These are phyloP conservation scores for Dolichoris vasculosae DNA, from an alignment of 1,140 invertebrate species.

Conservation along the genomic window DNA sequence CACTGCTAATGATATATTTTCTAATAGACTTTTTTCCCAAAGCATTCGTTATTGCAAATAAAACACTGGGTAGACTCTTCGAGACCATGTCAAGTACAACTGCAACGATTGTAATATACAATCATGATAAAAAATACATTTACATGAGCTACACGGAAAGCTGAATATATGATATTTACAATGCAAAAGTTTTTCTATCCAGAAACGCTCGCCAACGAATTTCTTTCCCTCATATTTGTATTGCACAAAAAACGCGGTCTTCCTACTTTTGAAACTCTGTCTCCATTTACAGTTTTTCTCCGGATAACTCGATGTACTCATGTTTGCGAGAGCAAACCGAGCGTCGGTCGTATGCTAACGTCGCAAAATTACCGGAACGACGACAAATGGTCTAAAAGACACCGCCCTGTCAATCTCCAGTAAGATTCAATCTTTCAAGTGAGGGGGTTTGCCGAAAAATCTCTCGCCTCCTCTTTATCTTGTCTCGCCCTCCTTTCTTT, in stretches of 20 bases:
- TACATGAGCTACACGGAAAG: background rate
- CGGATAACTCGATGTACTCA: background rate
- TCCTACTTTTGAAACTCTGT: too few relatives aligned
- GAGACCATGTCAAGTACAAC: background rate
- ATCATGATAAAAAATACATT: background rate
- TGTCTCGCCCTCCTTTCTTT: background rate
- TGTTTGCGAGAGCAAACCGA: background rate
- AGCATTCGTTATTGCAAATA: background rate
- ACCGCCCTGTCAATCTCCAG: constrained; percentile 19
- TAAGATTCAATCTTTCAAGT: constrained; percentile 37
- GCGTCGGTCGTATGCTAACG: background rate
- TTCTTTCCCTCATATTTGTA: too few relatives aligned
- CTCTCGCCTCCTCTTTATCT: constrained; percentile 33
- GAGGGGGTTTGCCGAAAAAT: constrained; percentile 25
- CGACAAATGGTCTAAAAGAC: background rate
- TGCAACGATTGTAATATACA: background rate
- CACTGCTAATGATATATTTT: background rate
- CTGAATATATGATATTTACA: background rate
- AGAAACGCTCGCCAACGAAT: background rate
- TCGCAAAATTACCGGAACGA: background rate
- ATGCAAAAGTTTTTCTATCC: background rate
- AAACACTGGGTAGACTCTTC: background rate
- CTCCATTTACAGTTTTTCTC: too few relatives aligned
- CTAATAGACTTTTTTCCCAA: background rate
- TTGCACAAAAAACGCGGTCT: too few relatives aligned